phyloP scores from a whole-genome alignment of 2,888 invertebrate genomes.

The Aphrophora alni region DNA sequence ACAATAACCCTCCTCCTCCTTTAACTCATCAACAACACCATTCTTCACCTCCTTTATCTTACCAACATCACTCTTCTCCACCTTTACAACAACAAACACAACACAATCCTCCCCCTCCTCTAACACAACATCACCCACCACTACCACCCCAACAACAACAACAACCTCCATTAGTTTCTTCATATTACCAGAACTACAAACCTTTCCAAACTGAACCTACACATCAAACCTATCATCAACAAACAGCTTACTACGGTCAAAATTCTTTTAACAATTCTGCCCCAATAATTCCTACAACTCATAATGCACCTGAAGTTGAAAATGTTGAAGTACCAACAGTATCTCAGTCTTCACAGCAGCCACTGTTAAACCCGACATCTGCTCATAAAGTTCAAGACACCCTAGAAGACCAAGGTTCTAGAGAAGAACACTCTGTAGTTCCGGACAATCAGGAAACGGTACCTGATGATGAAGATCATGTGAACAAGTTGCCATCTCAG shows the following conservation, averaged over 20 bases:
- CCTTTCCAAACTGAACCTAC: neutral
- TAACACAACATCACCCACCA: conserved; percentile 11
- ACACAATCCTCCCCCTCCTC: neutral
- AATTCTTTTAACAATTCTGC: neutral
- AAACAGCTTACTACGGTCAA: neutral
- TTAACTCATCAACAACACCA: neutral
- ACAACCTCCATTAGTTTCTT: neutral
- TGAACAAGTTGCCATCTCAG: conserved; percentile 56
- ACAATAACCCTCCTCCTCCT: neutral
- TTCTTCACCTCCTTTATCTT: neutral
- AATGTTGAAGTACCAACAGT: conserved; percentile 33
- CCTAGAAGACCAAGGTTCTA: conserved; percentile 7
- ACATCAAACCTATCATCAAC: neutral
- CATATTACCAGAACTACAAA: neutral
- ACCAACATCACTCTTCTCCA: neutral
- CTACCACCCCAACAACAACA: conserved; percentile 48
- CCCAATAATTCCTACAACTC: neutral
- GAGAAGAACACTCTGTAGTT: conserved; percentile 50
- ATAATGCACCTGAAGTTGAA: conserved; percentile 30
- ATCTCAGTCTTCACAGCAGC: neutral
- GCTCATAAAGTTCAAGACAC: neutral
- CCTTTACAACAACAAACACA: conserved; percentile 12
- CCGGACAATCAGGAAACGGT: conserved; percentile 68
- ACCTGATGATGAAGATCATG: conserved; percentile 73
- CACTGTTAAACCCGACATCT: neutral